Percentiles rank a stretch among this genome's conserved stretches.
phyloP scores from a whole-genome alignment of 2,797 vertebrate genomes.

The Pseudochirops cupreus region DNA sequence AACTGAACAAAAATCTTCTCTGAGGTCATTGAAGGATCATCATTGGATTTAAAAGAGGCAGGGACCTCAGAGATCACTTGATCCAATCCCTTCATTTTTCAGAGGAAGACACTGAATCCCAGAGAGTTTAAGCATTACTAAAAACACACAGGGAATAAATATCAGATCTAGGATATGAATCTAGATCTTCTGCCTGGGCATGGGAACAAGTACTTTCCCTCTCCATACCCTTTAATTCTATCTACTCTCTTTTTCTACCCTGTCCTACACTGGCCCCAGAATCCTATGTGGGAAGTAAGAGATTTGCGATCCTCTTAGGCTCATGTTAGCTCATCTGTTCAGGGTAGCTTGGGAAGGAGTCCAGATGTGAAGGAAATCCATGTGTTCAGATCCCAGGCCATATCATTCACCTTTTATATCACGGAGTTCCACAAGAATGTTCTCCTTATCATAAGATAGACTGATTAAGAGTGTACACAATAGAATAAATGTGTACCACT shows the following conservation, averaged over 20 bases:
- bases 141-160: background rate
- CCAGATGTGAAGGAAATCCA: background rate
- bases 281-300: background rate
- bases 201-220: background rate
- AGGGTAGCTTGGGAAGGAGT: background rate
- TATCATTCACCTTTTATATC: background rate
- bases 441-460: background rate
- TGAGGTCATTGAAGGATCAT: background rate
- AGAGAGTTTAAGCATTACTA: background rate
- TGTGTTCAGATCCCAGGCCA: background rate
- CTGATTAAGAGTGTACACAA: background rate
- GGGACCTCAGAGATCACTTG: background rate
- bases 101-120: background rate
- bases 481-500: background rate
- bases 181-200: background rate
- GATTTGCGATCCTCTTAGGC: background rate
- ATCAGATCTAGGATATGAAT: background rate
- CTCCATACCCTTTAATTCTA: background rate
- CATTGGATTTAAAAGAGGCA: background rate
- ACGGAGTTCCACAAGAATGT: background rate
- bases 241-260: background rate
- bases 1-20: background rate
- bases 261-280: background rate
- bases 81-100: background rate
- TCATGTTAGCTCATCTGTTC: background rate